Percentiles rank a stretch among this genome's conserved stretches.
Evolutionary conservation across 2,888 invertebrate genomes (phyloP).

Genomic region (Apodemia duryi): DNA sequence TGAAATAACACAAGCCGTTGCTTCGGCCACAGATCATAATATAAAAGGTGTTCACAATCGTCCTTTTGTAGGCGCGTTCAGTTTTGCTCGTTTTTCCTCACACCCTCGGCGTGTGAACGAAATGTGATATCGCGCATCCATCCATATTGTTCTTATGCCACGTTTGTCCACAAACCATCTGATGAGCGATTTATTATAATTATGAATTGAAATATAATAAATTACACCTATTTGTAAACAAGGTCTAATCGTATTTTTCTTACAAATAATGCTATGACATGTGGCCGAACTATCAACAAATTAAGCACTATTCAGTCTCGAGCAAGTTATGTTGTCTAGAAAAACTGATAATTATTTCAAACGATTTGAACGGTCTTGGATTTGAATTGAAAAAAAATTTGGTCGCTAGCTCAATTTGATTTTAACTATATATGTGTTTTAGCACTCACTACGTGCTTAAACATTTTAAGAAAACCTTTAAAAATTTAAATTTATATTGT

Average conservation of each 20-base stretch:
- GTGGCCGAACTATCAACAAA: not conserved
- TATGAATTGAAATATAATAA: slow-evolving; percentile 8
- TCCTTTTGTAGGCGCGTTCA: slow-evolving; percentile 20
- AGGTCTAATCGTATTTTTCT: too few species aligned
- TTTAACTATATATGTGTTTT: too few species aligned
- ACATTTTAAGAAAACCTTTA: too few species aligned
- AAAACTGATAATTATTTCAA: too few species aligned
- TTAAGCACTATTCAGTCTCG: not conserved
- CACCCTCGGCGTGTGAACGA: slow-evolving; percentile 60
- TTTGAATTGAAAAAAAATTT: too few species aligned
- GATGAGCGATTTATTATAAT: slow-evolving; percentile 12
- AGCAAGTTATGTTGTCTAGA: too few species aligned
- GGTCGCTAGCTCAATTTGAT: too few species aligned
- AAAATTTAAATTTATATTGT: too few species aligned
- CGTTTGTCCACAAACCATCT: slow-evolving; percentile 13
- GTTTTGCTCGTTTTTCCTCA: slow-evolving; percentile 64
- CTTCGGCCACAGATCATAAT: slow-evolving; percentile 47
- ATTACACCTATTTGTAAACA: not conserved
- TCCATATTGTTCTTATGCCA: slow-evolving; percentile 3
- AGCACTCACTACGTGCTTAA: too few species aligned
- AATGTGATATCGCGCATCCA: slow-evolving; percentile 50
- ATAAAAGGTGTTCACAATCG: slow-evolving; percentile 39
- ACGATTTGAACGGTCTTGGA: too few species aligned
- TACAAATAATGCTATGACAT: not conserved
- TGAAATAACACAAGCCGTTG: slow-evolving; percentile 12